A percentile compares a stretch with the other conserved stretches of the same genome.
These are phyloP conservation scores for Willowsia nigromaculata DNA, from an alignment of 2,888 invertebrate species.

Conservation along the genomic window DNA sequence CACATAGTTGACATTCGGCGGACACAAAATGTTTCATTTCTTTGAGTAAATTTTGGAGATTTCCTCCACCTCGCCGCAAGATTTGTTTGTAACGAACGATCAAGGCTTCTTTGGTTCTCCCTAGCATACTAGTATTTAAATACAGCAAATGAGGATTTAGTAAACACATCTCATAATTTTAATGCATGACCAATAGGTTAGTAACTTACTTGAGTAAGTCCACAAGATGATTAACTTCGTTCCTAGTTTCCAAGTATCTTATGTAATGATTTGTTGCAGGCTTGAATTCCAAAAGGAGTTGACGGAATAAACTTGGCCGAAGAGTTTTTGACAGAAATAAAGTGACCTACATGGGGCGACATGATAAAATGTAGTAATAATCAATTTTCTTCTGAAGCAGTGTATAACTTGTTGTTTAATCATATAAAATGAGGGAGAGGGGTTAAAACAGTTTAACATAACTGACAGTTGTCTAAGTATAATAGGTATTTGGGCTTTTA, in stretches of 20 bases:
- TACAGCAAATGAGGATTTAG: not conserved
- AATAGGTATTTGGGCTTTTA: too few species aligned
- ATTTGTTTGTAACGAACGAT: constrained; percentile 77
- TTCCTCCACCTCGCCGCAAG: constrained; percentile 71
- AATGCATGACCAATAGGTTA: not conserved
- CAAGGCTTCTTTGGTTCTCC: constrained; percentile 85
- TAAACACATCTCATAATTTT: not conserved
- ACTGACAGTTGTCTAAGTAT: too few species aligned
- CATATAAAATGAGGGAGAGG: too few species aligned
- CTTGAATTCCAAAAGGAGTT: constrained; percentile 86
- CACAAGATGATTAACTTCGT: constrained; percentile 86
- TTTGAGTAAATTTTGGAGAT: constrained; percentile 74
- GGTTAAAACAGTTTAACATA: too few species aligned
- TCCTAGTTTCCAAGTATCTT: constrained; percentile 86
- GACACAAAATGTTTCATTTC: constrained; percentile 77
- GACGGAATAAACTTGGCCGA: constrained; percentile 86
- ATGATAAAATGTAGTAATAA: too few species aligned
- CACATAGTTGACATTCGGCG: constrained; percentile 77
- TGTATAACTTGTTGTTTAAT: too few species aligned
- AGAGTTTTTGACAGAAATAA: constrained; percentile 88
- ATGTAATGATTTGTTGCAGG: constrained; percentile 88
- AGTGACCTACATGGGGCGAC: constrained; percentile 85
- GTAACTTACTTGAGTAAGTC: constrained; percentile 86
- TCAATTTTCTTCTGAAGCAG: too few species aligned
- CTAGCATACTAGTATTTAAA: constrained; percentile 84